Base-by-base conservation (phyloP, 2,888 invertebrate genomes). In the Xylota segnis region DNA sequence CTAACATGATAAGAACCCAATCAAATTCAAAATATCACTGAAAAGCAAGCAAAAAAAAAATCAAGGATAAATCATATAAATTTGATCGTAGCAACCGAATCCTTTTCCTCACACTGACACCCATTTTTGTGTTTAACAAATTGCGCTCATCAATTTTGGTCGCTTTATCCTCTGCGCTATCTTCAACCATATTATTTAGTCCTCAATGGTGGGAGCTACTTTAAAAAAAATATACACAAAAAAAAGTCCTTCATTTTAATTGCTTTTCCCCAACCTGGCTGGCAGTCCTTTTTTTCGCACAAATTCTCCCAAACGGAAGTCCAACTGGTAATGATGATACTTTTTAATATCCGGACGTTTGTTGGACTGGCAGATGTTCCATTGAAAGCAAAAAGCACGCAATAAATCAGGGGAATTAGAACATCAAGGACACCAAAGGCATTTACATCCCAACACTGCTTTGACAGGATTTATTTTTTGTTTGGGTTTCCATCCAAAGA, bases 261-360 rank as follows among this genome's bases (percentile, higher is more conserved):
- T 47, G 29, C 34, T 47, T 58, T 65, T 56, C 12, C 3, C 43
- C 29, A 16, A 47, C 63, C 18, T 50, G 29, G 0, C 23, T 27
- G 14, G 14, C 10, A 16, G 12, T n/a, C 16, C n/a, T 14, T 47
- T 45, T 37, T 34, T 58, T 27, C 29, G 34, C 34, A 40, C 10
- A 61, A 40, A 40, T n/a, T 61, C 47, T 40, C n/a, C 5, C 23
- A 34, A 58, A 52, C 14, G 58, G 34, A 45, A 59, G 37, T 34
- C 54, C 29, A 54, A 63, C 18, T 74, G 52, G 63, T 74, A 63
- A 74, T 54, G 63, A 54, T 32, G 74, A 63, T 74, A 29, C 61
- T 43, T 74, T 63, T 74, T 74, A 74, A 74, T 74, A 74, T 74
- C 63, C 61, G 74, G 74, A 29, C 54, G 43, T 43, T 74, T 52